phyloP scores from a whole-genome alignment of 2,888 invertebrate genomes.

The Acrobasis suavella region DNA sequence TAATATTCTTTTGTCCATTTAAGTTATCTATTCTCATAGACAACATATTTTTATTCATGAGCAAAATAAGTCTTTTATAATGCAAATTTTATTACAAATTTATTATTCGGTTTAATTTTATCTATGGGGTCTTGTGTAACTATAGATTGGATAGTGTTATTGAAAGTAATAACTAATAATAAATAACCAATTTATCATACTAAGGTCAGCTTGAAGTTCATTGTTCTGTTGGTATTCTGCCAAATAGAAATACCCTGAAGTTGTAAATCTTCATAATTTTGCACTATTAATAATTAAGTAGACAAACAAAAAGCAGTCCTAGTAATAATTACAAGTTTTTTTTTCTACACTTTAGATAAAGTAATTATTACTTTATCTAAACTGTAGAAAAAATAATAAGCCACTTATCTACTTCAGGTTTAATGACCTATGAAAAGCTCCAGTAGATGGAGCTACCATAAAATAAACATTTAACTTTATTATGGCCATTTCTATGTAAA shows the following conservation, averaged over 20 bases:
- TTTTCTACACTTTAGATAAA: no score
- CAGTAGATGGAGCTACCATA: slow-evolving; percentile 1
- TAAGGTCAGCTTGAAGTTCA: slow-evolving; percentile 42
- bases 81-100: slow-evolving; percentile 1
- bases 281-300: slow-evolving; percentile 5
- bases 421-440: slow-evolving; percentile 10
- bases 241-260: slow-evolving; percentile 37
- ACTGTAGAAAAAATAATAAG: not conserved
- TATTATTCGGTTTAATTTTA: not conserved
- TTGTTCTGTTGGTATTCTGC: slow-evolving; percentile 49
- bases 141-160: not conserved
- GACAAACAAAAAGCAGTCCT: not conserved
- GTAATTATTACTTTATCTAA: not conserved
- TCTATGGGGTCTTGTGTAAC: not conserved
- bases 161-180: slow-evolving; percentile 18
- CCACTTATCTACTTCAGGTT: not conserved
- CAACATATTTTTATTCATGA: not conserved
- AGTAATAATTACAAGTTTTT: no score
- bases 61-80: not conserved
- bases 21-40: slow-evolving; percentile 6
- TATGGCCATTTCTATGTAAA: not conserved
- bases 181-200: slow-evolving; percentile 25
- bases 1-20: not conserved
- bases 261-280: slow-evolving; percentile 23
- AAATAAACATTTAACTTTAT: not conserved